Base-by-base conservation (phyloP, 2,113 vertebrate genomes). In the Chloebia gouldiae region DNA sequence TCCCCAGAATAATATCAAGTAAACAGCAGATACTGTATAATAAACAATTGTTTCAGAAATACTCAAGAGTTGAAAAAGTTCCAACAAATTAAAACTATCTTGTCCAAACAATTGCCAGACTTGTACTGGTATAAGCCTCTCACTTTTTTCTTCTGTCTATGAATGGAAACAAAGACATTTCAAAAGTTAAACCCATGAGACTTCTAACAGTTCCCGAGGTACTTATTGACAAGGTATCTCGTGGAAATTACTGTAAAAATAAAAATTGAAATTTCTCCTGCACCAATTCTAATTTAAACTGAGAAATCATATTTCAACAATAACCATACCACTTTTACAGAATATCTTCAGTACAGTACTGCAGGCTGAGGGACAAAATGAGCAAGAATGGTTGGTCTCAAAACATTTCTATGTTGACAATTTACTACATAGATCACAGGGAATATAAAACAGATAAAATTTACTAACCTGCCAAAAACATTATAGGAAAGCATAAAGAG, bases 141-240 rank as follows among this genome's bases (percentile, higher is more conserved):
- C 80, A 71, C 66, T 73, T 86, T 97, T 39, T 64, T 81, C 73
- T 63, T 70, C 10, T 89, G 37, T 42, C 86, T 92, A 63, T 79
- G 54, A 95, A 75, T 81, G 83, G 59, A 89, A 95, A 35, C 23
- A 56, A 94, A 80, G 64, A 61, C 11, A 91, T 93, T 88, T 76
- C 50, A 92, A 35, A 90, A 95, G 66, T 47, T 88, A 81, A 96
- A 88, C 51, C 14, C 59, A 72, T 30, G 23, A 93, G 88, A 57
- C 45, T 57, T 49, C 25, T 31, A 78, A 63, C 28, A 85, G 63
- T n/a, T 87, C n/a, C 31, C 42, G 50, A 63, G 42, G 73, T 50
- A 82, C 49, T 79, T 63, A 84, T 35, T 84, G 61, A 90, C 51
- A 89, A 69, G 12, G 2, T 21, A 57, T 69, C 71, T 92, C 1